Evolutionary conservation across 2,113 vertebrate genomes (phyloP).

Genomic region (Upupa epops): DNA sequence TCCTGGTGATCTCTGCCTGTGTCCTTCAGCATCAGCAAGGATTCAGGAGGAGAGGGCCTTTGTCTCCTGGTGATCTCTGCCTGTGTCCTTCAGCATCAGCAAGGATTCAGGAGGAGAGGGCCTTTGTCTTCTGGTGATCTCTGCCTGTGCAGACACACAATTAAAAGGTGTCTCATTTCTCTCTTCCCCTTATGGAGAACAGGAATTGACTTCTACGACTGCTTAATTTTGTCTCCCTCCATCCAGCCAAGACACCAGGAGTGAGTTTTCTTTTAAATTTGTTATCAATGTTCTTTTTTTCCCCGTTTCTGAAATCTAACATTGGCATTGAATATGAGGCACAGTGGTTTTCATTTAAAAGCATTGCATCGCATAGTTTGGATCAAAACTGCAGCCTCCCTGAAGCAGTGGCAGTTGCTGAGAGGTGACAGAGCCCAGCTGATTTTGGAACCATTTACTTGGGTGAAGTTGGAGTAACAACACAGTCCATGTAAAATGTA

Average conservation of each 20-base stretch:
- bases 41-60: background rate
- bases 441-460: background rate
- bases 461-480: background rate
- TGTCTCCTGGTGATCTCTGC: background rate
- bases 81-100: background rate
- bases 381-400: background rate
- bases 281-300: background rate
- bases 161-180: background rate
- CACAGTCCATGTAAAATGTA: background rate
- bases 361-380: background rate
- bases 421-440: background rate
- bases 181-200: background rate
- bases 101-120: too few relatives aligned
- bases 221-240: background rate
- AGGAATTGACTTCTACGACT: background rate
- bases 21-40: too few relatives aligned
- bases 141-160: too few relatives aligned
- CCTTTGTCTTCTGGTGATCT: background rate
- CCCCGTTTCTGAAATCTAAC: background rate
- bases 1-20: background rate
- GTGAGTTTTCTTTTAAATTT: background rate
- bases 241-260: background rate
- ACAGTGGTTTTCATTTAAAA: background rate
- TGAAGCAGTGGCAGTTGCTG: background rate
- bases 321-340: background rate